These are phyloP conservation scores for Phrynosoma blainvillii DNA, from an alignment of 2,113 vertebrate species.

Conservation along the genomic window DNA sequence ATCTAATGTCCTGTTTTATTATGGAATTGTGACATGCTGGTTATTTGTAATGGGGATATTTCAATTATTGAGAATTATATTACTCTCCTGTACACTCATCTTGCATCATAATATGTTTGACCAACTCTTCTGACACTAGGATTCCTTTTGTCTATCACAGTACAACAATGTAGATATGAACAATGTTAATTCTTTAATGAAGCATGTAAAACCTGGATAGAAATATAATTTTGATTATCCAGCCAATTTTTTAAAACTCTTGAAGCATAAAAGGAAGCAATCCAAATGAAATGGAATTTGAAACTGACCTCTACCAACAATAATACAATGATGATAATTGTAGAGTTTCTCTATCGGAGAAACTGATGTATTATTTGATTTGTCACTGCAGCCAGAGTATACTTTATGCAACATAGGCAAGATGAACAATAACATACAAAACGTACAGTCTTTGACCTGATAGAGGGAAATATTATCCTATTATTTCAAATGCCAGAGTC, in stretches of 20 bases:
- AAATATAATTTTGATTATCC: conserved; percentile 14
- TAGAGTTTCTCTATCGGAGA: background rate
- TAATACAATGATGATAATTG: conserved; percentile 12
- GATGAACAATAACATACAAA: conserved; percentile 16
- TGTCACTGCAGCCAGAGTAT: conserved; percentile 24
- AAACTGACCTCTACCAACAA: conserved; percentile 42
- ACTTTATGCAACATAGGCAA: conserved; percentile 27
- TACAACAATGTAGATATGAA: background rate
- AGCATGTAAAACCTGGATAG: conserved; percentile 7
- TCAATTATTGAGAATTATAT: background rate
- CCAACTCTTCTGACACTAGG: background rate
- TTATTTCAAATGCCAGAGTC: background rate
- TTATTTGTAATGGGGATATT: accelerated
- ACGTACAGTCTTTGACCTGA: conserved; percentile 10
- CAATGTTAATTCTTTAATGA: background rate
- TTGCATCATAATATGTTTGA: conserved; percentile 16
- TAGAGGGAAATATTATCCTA: background rate
- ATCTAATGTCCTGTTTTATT: background rate
- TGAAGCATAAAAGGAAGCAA: conserved; percentile 25
- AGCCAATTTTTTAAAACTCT: background rate
- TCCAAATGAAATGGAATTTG: conserved; percentile 37
- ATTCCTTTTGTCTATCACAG: conserved; percentile 5
- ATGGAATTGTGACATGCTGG: background rate
- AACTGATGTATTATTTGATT: conserved; percentile 19
- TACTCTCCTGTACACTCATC: background rate